Evolutionary conservation across 2,113 vertebrate species (phyloP).

Genomic region (Ptilonorhynchus violaceus): DNA sequence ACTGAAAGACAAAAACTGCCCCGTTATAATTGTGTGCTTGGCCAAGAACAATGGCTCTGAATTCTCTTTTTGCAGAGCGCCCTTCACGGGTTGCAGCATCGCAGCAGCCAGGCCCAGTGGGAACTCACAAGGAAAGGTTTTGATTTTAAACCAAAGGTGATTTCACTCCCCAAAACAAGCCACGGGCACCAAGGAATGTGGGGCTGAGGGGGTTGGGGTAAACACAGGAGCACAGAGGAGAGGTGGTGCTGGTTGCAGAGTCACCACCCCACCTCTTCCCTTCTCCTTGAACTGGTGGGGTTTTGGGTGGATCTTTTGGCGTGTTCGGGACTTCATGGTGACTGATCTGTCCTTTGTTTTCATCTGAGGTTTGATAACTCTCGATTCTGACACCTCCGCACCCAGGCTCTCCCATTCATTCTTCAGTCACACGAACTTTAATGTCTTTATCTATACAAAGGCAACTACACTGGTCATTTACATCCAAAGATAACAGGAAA

Average conservation of each 20-base stretch:
- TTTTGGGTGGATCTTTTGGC: not conserved
- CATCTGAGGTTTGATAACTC: not conserved
- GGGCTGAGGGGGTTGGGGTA: too few species aligned
- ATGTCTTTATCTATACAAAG: not conserved
- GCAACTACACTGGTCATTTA: not conserved
- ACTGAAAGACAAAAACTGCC: not conserved
- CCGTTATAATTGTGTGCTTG: not conserved
- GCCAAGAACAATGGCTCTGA: not conserved
- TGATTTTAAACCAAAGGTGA: not conserved
- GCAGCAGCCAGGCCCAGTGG: not conserved
- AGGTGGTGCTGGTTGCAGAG: not conserved
- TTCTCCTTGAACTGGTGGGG: not conserved
- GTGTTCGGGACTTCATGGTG: not conserved
- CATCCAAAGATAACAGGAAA: not conserved
- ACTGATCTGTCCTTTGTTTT: not conserved
- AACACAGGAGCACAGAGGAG: not conserved
- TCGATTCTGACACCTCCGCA: not conserved
- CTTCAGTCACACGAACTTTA: not conserved
- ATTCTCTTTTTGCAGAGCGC: not conserved
- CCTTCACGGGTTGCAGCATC: not conserved
- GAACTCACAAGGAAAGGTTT: not conserved
- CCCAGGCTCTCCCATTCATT: not conserved
- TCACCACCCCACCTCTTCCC: not conserved
- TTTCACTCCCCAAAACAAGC: not conserved
- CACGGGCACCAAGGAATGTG: not conserved